Percentiles rank a stretch among this genome's conserved stretches.
phyloP scores from a whole-genome alignment of 2,113 vertebrate genomes.

The Elephas maximus region DNA sequence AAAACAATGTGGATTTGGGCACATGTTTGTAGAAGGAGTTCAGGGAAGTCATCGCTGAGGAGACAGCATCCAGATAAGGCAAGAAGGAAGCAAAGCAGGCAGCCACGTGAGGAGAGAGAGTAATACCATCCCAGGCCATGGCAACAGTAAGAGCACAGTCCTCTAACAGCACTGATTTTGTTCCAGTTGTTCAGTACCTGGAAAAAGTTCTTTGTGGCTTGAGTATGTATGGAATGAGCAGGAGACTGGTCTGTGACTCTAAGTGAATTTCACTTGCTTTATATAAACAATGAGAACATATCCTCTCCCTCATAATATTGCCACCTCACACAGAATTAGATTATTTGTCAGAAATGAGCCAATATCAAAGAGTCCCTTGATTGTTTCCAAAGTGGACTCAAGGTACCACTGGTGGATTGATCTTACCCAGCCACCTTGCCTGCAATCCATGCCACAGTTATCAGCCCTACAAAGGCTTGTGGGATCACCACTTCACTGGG shows the following conservation, averaged over 20 bases:
- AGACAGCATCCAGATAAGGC: not conserved
- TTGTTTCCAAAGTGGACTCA: not conserved
- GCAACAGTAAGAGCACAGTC: not conserved
- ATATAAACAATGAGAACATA: not conserved
- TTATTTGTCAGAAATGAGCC: not conserved
- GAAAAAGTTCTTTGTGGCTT: no score
- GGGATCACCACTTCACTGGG: not conserved
- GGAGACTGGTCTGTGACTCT: not conserved
- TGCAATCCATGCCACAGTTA: not conserved
- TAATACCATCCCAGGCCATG: not conserved
- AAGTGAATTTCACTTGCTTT: not conserved
- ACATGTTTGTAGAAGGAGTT: not conserved
- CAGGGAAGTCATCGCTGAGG: not conserved
- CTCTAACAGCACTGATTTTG: not conserved
- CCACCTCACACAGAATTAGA: not conserved
- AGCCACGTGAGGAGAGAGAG: not conserved
- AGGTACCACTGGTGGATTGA: not conserved
- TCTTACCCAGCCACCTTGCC: not conserved
- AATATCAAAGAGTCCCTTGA: not conserved
- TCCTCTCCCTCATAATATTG: not conserved
- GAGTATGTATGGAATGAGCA: not conserved
- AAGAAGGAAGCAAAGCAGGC: not conserved
- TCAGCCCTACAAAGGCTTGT: not conserved
- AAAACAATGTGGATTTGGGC: not conserved
- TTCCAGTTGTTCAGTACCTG: not conserved